Evolutionary conservation across 2,888 invertebrate genomes (phyloP), one percentile per base, ranked within the genome.

Genomic region (Galerucella pusilla): DNA sequence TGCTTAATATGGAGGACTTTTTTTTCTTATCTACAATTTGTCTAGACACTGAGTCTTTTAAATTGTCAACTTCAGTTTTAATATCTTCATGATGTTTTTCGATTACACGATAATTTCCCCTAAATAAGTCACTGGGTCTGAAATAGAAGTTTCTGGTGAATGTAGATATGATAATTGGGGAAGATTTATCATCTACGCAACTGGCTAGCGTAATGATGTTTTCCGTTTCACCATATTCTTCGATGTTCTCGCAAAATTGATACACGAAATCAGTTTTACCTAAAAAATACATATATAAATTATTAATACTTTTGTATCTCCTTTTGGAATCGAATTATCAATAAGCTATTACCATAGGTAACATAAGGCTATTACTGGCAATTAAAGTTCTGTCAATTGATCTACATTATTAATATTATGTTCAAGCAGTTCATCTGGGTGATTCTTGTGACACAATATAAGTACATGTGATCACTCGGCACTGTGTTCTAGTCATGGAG

Each of bases 131-230:
- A 60, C 81, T 83, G 11, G 80, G 68, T 6, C 79, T 78, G 25
- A 86, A 73, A 74, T 83, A 86, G 74, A 86, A 86, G 77, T 85
- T 85, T 75, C 83, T 82, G 9, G 86, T 86, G 63, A 86, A 75
- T 6, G 86, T 86, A 10, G 86, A 86, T 60, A 86, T 82, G 14
- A 84, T 76, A 45, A 85, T 76, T 0, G 85, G 84, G 35, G 75
- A 75, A 6, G 57, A 52, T 14, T 66, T 49, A 2, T 75, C 71
- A 35, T 78, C 73, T 0, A 75, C 66, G n/a, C 78, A 75, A 1
- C 82, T 82, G 2, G 83, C 75, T 12, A 86, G 68, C 45, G 79
- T 82, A n/a, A 84, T 75, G 1, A 85, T 79, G 71, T 85, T 85
- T 76, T 86, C 85, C 28, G 80, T 77, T 35, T 78, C 74, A 7